Evolutionary conservation across 2,888 invertebrate genomes (phyloP), one percentile per base, ranked within the genome.

Genomic region (Antheraea assamensis): DNA sequence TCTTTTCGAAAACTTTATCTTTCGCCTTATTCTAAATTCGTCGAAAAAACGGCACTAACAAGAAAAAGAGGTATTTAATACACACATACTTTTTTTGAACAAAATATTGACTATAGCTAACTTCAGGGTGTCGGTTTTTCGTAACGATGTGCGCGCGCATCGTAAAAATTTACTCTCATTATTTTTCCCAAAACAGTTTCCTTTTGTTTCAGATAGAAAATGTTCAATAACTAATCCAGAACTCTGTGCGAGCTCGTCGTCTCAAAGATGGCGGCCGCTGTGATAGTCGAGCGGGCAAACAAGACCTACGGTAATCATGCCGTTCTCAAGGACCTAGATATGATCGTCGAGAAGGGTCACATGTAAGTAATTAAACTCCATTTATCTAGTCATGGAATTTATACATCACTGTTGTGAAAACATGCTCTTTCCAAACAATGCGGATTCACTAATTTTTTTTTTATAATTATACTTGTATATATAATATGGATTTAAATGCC

Each of bases 321-420:
- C 72, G 95, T 97, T 73, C 95, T 98, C 55, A 95, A 96, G 79
- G 95, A 96, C 78, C 90, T 97, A 76, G 96, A 96, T 85, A 96
- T 98, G 97, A 96, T 95, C 30, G 97, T 98, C 7, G 96, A 96
- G 73, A 95, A 94, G 80, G 97, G 97, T 70, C 96, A 96, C 76
- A 97, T 98, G 98, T 98, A 90, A 96, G 97, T 96, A 61, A 61
- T 19, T 15, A 66, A n/a, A 52, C 19, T 52, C 52, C 21, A 52
- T 21, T 19, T 7, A n/a, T 5, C 21, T n/a, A 52, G 21, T 21
- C 52, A 21, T 19, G 5, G 8, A 52, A 19, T 21, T n/a, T 19
- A 21, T 0, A 21, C 19, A 52, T 4, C 21, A n/a, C 7, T 5
- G 21, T 21, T 21, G 21, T 52, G 7, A 52, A 52, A 19, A 49